Evolutionary conservation across 2,113 vertebrate genomes (phyloP).

Genomic region (Chauna torquata): DNA sequence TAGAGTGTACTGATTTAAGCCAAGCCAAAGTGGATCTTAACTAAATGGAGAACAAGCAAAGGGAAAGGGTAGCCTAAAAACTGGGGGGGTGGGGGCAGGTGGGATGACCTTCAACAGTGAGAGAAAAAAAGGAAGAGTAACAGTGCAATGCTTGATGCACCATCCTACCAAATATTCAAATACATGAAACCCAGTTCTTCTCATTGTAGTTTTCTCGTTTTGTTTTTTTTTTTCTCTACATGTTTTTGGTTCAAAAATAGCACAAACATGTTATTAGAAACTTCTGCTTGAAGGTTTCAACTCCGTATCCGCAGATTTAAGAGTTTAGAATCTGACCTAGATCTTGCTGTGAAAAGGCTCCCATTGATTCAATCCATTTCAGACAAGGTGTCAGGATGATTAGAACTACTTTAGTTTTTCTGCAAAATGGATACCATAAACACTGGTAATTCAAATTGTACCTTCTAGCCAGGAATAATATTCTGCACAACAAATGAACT

Average conservation of each 20-base stretch:
- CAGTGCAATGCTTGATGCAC: accelerated
- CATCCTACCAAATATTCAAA: not conserved
- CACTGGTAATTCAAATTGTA: not conserved
- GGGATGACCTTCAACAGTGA: not conserved
- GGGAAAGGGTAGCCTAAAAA: not conserved
- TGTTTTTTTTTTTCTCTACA: not conserved
- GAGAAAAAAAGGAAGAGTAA: not conserved
- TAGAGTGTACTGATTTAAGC: not conserved
- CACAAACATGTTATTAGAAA: not conserved
- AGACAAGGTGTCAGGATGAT: not conserved
- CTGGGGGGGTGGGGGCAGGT: too few relatives aligned
- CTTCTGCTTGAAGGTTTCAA: not conserved
- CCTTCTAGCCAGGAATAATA: not conserved
- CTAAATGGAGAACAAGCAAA: not conserved
- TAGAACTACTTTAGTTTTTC: not conserved
- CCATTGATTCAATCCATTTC: not conserved
- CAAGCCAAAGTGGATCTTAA: not conserved
- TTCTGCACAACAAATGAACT: not conserved
- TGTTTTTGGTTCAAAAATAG: not conserved
- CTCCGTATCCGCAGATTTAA: not conserved
- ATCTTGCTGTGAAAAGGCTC: not conserved
- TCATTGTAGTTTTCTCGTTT: not conserved
- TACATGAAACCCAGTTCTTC: not conserved
- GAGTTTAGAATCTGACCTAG: not conserved
- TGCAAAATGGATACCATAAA: not conserved